Base-by-base conservation (phyloP, 37 sponge, comb jelly and placozoan genomes). In the Tethya wilhelma region DNA sequence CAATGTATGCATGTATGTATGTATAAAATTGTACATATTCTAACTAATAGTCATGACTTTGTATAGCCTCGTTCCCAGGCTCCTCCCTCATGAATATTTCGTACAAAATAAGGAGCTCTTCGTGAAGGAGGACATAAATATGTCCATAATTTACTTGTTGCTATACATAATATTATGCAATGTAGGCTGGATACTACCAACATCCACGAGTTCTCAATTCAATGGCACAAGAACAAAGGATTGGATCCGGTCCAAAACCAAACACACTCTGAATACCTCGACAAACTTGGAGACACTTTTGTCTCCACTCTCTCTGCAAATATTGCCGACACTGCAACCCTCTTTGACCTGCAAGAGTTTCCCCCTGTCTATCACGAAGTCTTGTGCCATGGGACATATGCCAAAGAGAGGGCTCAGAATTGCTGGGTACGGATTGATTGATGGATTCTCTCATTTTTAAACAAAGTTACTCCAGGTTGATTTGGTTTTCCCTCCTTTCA, bases 221-320 rank as follows among this genome's bases (percentile, higher is more conserved):
- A 86, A 67, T 91, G 93, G 93, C 67, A 67, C 23, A 84, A 84
- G 59, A 69, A 67, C 31, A 77, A 40, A 31, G 93, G 93, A 23
- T 38, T 91, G 19, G 93, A 91, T 56, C 81, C 93, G 4, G 49
- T 29, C 17, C 19, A 34, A 19, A 67, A 83, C 45, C 49, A 56
- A 0, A 22, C 62, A 6, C 95, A 94, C 55, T 32, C 34, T 0
- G 43, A 73, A 9, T 91, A 94, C 64, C 64, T 94, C 26, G 29
- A 26, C 2, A n/a, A 74, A 1, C 45, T 90, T n/a, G 66, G 83
- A 34, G 33, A 80, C 31, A 73, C 17, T 30, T 31, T 79, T 19
- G 19, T 25, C 3, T 46, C 39, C 46, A 44, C 38, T 46, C 72
- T 93, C 49, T 64, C 28, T 25, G 33, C 23, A 25, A 77, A 42